Evolutionary conservation across 2,113 vertebrate species (phyloP).

Genomic region (Ornithorhynchus anatinus): DNA sequence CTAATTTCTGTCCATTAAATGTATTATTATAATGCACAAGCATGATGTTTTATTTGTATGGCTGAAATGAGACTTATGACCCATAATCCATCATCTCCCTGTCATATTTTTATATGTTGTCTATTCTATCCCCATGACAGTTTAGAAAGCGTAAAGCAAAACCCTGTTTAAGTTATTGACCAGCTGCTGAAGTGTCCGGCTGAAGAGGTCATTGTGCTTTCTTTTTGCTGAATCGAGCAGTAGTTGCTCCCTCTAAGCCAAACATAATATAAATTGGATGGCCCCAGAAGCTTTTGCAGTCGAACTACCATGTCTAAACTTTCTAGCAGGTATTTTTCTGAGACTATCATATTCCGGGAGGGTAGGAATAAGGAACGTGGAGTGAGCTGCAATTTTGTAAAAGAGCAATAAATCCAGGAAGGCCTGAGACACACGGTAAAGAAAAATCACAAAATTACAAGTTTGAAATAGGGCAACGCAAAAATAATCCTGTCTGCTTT

Average conservation of each 20-base stretch:
- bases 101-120: conserved; percentile 84
- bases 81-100: conserved; percentile 84
- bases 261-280: conserved; percentile 75
- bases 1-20: conserved; percentile 79
- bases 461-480: neutral
- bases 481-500: neutral
- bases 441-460: neutral
- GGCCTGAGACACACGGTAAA: neutral
- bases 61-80: conserved; percentile 84
- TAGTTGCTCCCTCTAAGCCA: conserved; percentile 74
- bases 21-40: conserved; percentile 80
- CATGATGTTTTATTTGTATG: conserved; percentile 83
- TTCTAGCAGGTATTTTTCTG: conserved; percentile 73
- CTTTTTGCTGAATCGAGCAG: conserved; percentile 73
- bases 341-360: conserved; percentile 6
- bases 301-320: conserved; percentile 73
- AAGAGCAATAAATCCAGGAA: neutral
- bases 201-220: conserved; percentile 83
- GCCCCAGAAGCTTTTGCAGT: conserved; percentile 73
- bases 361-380: neutral
- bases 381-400: neutral
- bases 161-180: conserved; percentile 83
- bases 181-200: conserved; percentile 84
- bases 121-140: conserved; percentile 72
- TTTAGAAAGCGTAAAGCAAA: conserved; percentile 77